Evolutionary conservation across 1,140 invertebrate genomes (phyloP).

Genomic region (Steinernema feltiae): DNA sequence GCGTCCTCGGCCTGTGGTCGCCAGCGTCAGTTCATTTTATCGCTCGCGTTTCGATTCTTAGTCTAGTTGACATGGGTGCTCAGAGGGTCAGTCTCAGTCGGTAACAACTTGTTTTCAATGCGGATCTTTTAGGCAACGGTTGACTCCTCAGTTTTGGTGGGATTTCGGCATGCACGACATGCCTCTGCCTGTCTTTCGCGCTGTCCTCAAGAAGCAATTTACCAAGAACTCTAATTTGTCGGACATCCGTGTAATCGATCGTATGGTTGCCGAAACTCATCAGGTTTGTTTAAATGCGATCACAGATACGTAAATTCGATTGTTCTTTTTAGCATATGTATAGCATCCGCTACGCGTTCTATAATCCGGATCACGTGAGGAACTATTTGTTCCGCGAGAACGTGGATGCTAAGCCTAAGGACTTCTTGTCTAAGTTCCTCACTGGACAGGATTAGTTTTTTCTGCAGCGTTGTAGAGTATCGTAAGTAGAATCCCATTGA

Average conservation of each 20-base stretch:
- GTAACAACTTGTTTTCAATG: constrained; percentile 20
- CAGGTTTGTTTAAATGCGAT: constrained; percentile 30
- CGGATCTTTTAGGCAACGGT: constrained; percentile 45
- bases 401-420: constrained; percentile 52
- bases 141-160: constrained; percentile 51
- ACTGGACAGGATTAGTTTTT: constrained; percentile 36
- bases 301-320: neutral
- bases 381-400: constrained; percentile 53
- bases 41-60: constrained; percentile 11
- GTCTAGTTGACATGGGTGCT: constrained; percentile 6
- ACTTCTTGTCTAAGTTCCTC: constrained; percentile 54
- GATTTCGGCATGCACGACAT: constrained; percentile 47
- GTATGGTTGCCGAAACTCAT: constrained; percentile 49
- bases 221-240: constrained; percentile 46
- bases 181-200: constrained; percentile 50
- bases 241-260: constrained; percentile 51
- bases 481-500: neutral
- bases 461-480: neutral
- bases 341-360: constrained; percentile 44
- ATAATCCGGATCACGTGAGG: constrained; percentile 50
- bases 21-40: constrained; percentile 12
- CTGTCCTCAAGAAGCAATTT: constrained; percentile 52
- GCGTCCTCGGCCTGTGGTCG: neutral
- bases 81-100: neutral
- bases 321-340: constrained; percentile 47